These are phyloP conservation scores for Phthorimaea operculella DNA, from an alignment of 1,140 invertebrate species.

Conservation along the genomic window DNA sequence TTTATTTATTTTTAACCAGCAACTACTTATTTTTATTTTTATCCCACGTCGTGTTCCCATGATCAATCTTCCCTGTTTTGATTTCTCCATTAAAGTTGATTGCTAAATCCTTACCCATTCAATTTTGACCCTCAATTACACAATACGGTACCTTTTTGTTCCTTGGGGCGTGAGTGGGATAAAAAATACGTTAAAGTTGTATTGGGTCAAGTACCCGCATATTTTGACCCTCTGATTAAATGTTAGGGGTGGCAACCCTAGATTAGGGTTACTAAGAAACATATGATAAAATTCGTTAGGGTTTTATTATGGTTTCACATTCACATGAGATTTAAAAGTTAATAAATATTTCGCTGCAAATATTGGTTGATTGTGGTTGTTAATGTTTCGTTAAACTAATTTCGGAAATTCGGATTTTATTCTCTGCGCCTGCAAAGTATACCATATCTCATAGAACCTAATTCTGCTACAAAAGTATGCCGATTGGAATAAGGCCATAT, in stretches of 20 bases:
- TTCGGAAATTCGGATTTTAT: too few relatives aligned
- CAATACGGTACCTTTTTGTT: background rate
- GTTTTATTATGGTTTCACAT: conserved; percentile 15
- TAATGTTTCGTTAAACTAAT: too few relatives aligned
- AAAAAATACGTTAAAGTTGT: conserved; percentile 27
- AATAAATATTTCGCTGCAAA: too few relatives aligned
- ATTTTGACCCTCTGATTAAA: conserved; percentile 39
- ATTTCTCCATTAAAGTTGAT: conserved; percentile 46
- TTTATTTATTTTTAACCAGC: too few relatives aligned
- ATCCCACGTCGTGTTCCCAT: conserved; percentile 45
- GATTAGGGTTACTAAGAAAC: conserved; percentile 24
- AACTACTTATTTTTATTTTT: background rate
- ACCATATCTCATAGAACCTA: too few relatives aligned
- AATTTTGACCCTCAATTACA: background rate
- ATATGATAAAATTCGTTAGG: conserved; percentile 39
- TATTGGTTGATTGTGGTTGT: too few relatives aligned
- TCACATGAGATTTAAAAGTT: too few relatives aligned
- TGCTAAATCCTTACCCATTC: conserved; percentile 22
- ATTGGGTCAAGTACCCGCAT: conserved; percentile 41
- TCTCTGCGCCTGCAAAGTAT: too few relatives aligned
- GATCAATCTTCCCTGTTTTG: conserved; percentile 56
- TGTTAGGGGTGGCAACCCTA: conserved; percentile 28
- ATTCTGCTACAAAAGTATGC: too few relatives aligned
- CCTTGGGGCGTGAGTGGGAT: background rate
- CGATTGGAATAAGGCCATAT: too few relatives aligned